Evolutionary conservation across 2,888 invertebrate species (phyloP), one percentile per base, ranked within the genome.

Genomic region (Hyles lineata): DNA sequence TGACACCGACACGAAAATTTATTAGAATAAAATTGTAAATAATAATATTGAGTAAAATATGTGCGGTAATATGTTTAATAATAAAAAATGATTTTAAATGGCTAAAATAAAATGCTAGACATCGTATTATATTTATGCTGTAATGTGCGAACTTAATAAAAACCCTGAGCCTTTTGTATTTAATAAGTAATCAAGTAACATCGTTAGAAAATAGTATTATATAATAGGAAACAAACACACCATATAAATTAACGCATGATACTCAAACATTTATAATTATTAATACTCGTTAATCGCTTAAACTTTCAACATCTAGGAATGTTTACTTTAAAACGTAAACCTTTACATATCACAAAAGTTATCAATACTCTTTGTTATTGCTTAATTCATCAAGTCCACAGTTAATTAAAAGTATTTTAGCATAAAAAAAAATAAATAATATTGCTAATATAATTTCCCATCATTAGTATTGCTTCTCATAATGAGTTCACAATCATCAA

Each of bases 311-410:
- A 50, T 23, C 23, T 67, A 67, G 67, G 67, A 67, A 67, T 67
- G 67, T 50, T 67, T 67, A 67, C 67, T 67, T 67, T 67, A 17
- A 23, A 23, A 43, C 67, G 50, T 67, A 67, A 67, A 43, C 67
- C 50, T 50, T 67, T 50, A 67, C 21, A 32, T 67, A 67, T 67
- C 67, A 67, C 67, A 67, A 67, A 67, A 21, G 67, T 67, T 50
- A 67, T 21, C 43, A 43, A 67, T 67, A 63, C 63, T 67, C 15
- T 60, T 25, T 60, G 11, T 60, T 67, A 67, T 67, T 67, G 67
- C 67, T 50, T 67, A 67, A 50, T 67, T 50, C 43, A 67, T 67
- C 23, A 50, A 50, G 5, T 50, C 23, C 23, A 21, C 15, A 67
- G 43, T 50, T 55, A 5, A 55, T 55, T 55, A 17, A 67, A 67